These are phyloP conservation scores for Cephus sareptanus DNA, from an alignment of 2,888 invertebrate genomes.

Conservation along the genomic window DNA sequence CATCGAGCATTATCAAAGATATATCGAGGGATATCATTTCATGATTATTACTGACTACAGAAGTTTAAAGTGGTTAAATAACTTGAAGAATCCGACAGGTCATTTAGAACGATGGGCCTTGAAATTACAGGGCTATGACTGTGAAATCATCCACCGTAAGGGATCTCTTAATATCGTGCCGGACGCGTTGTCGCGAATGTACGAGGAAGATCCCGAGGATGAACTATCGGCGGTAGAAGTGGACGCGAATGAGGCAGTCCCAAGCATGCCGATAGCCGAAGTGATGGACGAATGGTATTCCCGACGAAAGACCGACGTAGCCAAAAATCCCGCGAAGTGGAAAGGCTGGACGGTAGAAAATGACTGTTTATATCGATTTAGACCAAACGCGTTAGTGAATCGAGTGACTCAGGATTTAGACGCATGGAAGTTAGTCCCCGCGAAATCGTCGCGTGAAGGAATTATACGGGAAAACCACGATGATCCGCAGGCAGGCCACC, in stretches of 20 bases:
- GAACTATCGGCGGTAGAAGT: neutral
- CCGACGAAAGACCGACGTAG: neutral
- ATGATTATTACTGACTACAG: neutral
- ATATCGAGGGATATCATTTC: too few relatives aligned
- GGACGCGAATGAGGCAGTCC: neutral
- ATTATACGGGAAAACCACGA: slow-evolving; percentile 1
- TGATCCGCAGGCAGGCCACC: slow-evolving; percentile 19
- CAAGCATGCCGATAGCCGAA: neutral
- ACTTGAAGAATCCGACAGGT: neutral
- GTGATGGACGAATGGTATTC: slow-evolving; percentile 1
- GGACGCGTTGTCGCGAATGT: slow-evolving; percentile 16
- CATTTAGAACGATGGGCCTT: slow-evolving; percentile 1
- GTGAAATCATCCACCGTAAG: slow-evolving; percentile 13
- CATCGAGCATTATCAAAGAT: too few relatives aligned
- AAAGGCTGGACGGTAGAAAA: slow-evolving; percentile 6
- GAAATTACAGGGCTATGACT: slow-evolving; percentile 6
- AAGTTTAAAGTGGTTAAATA: slow-evolving; percentile 1
- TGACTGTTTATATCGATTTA: neutral
- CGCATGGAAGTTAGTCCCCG: neutral
- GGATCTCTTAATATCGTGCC: slow-evolving; percentile 15
- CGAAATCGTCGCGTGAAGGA: neutral
- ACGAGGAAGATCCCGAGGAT: neutral
- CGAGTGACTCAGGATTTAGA: neutral
- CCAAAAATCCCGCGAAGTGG: neutral
- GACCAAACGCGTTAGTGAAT: neutral